phyloP scores from a whole-genome alignment of 2,113 vertebrate species.

The Caretta caretta region DNA sequence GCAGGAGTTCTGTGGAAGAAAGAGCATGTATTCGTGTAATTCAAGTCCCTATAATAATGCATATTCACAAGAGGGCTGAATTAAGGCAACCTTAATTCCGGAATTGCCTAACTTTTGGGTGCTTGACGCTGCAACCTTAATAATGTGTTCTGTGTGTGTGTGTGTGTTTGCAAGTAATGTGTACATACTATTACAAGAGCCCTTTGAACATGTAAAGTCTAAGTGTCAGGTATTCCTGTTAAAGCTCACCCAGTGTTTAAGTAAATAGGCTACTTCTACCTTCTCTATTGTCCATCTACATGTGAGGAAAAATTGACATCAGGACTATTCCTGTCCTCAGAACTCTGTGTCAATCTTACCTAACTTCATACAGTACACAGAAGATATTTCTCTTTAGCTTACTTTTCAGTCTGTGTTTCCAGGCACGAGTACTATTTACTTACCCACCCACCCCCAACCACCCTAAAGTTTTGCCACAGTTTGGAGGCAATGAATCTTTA shows the following conservation, averaged over 20 bases:
- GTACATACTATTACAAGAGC: neutral
- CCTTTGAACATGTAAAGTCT: neutral
- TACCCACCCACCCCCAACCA: no score
- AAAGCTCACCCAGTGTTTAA: neutral
- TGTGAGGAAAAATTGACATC: neutral
- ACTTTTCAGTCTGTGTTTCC: no score
- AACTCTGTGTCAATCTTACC: neutral
- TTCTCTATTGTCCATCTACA: neutral
- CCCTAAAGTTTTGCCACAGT: no score
- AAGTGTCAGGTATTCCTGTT: neutral
- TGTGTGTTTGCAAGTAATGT: neutral
- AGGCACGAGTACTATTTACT: no score
- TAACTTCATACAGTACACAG: neutral
- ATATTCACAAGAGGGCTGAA: neutral
- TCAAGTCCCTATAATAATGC: neutral
- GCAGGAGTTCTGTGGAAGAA: no score
- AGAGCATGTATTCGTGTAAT: neutral
- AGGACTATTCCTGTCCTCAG: neutral
- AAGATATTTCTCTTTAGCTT: neutral
- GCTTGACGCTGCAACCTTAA: neutral
- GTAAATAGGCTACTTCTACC: neutral
- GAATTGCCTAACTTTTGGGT: neutral
- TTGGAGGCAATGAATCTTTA: no score
- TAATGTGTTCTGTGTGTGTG: neutral
- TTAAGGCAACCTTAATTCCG: neutral